Evolutionary conservation across 2,888 invertebrate species (phyloP), one percentile per base, ranked within the genome.

Genomic region (Drosophila cognata): DNA sequence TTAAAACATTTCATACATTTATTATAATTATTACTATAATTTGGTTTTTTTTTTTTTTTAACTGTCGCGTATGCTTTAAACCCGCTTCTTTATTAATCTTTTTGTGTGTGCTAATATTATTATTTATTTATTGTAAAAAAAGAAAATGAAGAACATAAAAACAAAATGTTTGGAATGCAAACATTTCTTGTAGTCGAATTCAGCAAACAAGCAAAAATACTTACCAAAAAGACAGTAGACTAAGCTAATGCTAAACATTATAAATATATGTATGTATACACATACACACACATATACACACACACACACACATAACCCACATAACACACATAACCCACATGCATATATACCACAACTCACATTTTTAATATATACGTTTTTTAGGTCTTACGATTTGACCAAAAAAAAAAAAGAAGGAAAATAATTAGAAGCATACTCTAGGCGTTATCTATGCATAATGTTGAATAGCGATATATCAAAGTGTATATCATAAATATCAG

Each of bases 151-250:
- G 10, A 41, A 10, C 18, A 10, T 18, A 41, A 28, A 51, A 2
- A 29, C 53, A 28, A 70, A 53, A 59, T 74, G 51, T 68, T 65
- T 29, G 52, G 36, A 25, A n/a, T 21, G n/a, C 28, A 48, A 66
- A 67, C 55, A 69, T 70, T 80, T 76, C 35, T 65, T 52, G 66
- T 82, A 79, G 76, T 79, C 81, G 72, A 74, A 72, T 79, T 65
- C 57, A 84, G 65, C 71, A 72, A 71, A 51, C 66, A 79, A 50
- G 64, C 63, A 72, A 71, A 85, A 82, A 80, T 89, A 81, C 79
- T 85, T 89, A 89, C 91, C 88, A 90, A 90, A 89, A 89, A 89
- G 91, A 88, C 90, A 89, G 74, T 84, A 89, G 81, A 60, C 69
- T 89, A 79, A 88, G 87, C 64, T 64, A 67, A 73, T 61, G 69